Evolutionary conservation across 1,140 invertebrate species (phyloP), one percentile per base, ranked within the genome.

Genomic region (Neuroterus valhalla): DNA sequence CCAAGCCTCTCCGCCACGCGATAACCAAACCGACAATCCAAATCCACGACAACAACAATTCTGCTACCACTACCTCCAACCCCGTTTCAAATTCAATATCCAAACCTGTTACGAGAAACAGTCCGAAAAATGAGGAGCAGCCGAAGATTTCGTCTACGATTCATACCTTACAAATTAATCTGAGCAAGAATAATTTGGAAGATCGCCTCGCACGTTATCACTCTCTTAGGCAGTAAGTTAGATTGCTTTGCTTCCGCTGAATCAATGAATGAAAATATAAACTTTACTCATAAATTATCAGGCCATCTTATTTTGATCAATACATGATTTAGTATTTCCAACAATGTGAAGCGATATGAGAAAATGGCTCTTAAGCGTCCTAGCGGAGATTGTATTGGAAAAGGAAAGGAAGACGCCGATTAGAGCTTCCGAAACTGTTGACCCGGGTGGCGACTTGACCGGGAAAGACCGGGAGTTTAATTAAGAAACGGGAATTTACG

Each of bases 221-320:
- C 70, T 72, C 70, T 70, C 66, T 75, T 46, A 74, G 72, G 43
- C 77, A 78, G 77, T 78, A 78, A 78, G 73, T 77, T n/a, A 73
- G 14, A 14, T 55, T 55, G 19, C 21, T 23, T 23, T 23, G 21
- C 23, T 26, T 62, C 15, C 21, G 23, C 26, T 14, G 14, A 10
- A 14, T 26, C 26, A 12, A 15, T 12, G 26, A 26, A 26, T 26
- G 10, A 62, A 62, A 26, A 38, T 38, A 38, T 38, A 38, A 8
- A 38, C 8, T 38, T 38, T 8, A 38, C 31, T 38, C 31, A 38
- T 38, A 38, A 38, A 38, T 38, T 38, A 38, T 38, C 31, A 38
- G 31, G 31, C 1, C 31, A 38, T 38, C 31, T 38, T 8, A 38
- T 8, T 38, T 10, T 8, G 31, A 8, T 38, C 31, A 38, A 38